Percentiles rank a stretch among this genome's conserved stretches.
Evolutionary conservation across 2,113 vertebrate genomes (phyloP).

Genomic region (Pampusana beccarii): DNA sequence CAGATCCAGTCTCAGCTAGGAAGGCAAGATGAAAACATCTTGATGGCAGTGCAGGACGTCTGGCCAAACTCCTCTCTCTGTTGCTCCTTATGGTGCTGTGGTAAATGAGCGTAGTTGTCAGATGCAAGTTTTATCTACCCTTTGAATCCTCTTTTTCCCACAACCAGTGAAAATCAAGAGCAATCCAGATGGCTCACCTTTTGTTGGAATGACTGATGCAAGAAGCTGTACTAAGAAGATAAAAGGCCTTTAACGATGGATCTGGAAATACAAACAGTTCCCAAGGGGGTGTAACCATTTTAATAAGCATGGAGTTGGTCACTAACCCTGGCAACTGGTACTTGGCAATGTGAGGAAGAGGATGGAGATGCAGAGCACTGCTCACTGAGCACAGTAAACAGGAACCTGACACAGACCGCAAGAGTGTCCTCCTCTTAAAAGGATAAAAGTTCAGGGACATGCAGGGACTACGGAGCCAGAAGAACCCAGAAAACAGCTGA

Average conservation of each 20-base stretch:
- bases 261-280: neutral
- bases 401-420: neutral
- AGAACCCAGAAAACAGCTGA: neutral
- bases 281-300: neutral
- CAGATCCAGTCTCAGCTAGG: slow-evolving; percentile 13
- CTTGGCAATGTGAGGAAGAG: fast-evolving
- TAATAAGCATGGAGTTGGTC: fast-evolving
- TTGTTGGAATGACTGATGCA: neutral
- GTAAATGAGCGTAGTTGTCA: neutral
- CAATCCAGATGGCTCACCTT: neutral
- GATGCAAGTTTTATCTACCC: neutral
- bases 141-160: neutral
- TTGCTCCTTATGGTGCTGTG: neutral
- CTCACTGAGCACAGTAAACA: neutral
- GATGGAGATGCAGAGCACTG: neutral
- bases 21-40: neutral
- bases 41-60: neutral
- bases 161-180: neutral
- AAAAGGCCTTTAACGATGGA: neutral
- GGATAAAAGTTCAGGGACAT: neutral
- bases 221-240: neutral
- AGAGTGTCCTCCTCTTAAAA: neutral
- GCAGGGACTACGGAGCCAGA: neutral
- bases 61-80: neutral
- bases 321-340: neutral